These are phyloP conservation scores for Chionis minor DNA, from an alignment of 2,113 vertebrate genomes.

Conservation along the genomic window DNA sequence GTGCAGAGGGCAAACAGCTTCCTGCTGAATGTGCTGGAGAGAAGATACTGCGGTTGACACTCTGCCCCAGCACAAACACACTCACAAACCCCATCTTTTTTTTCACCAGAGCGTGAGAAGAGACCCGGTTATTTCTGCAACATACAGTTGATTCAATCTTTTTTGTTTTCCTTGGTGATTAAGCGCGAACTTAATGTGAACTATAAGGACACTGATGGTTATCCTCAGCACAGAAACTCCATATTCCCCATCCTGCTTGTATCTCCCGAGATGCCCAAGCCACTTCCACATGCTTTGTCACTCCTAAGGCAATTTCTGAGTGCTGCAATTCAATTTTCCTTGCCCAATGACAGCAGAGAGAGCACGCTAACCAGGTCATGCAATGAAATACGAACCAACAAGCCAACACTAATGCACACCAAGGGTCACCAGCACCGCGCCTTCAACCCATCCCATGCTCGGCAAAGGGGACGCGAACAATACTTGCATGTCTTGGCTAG, in stretches of 20 bases:
- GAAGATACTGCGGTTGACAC: neutral
- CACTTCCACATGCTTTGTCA: neutral
- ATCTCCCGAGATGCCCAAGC: neutral
- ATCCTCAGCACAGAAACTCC: neutral
- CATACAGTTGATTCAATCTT: neutral
- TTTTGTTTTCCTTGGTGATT: neutral
- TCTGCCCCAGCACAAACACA: neutral
- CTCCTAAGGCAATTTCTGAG: constrained; percentile 8
- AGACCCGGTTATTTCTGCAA: neutral
- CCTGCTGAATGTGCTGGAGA: neutral
- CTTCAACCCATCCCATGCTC: neutral
- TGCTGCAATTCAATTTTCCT: neutral
- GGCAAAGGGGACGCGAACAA: neutral
- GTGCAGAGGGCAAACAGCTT: neutral
- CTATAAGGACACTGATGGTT: neutral
- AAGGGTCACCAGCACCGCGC: neutral
- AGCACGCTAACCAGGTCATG: neutral
- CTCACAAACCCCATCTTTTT: neutral
- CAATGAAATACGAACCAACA: neutral
- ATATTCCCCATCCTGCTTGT: neutral
- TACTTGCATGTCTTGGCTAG: neutral
- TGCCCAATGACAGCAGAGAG: neutral
- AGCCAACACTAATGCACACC: neutral
- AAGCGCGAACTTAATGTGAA: fast-evolving
- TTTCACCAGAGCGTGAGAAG: neutral